Percentiles rank a stretch among this genome's conserved stretches.
These are phyloP conservation scores for Hirundichthys speculiger DNA, from an alignment of 2,113 vertebrate species.

Conservation along the genomic window DNA sequence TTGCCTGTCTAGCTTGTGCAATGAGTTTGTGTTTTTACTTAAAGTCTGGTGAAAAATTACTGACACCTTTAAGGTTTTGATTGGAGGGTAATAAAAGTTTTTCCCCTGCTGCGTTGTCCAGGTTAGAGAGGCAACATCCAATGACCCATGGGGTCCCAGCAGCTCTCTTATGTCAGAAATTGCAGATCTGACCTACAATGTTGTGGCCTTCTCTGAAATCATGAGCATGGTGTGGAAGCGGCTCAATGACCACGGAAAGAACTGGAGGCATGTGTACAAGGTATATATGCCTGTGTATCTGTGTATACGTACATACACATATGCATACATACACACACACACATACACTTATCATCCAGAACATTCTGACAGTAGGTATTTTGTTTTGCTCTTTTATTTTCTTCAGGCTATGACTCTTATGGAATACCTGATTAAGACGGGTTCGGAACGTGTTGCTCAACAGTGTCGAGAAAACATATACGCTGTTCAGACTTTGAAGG, in stretches of 20 bases:
- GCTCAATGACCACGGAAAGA: constrained; percentile 93
- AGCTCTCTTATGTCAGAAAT: constrained; percentile 94
- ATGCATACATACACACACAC: too few relatives aligned
- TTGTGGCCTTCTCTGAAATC: constrained; percentile 92
- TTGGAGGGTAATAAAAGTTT: constrained; percentile 1
- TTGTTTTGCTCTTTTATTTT: not conserved
- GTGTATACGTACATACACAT: too few relatives aligned
- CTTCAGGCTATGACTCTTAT: constrained; percentile 92
- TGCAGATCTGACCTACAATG: constrained; percentile 91
- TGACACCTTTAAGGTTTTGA: not conserved
- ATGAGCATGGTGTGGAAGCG: constrained; percentile 96
- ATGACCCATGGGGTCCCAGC: constrained; percentile 92
- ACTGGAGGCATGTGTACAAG: constrained; percentile 95
- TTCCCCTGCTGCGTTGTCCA: constrained; percentile 36
- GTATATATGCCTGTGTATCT: constrained; percentile 68
- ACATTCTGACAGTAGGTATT: not conserved
- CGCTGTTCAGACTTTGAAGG: constrained; percentile 92
- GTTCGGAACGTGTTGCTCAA: constrained; percentile 92
- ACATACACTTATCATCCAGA: too few relatives aligned
- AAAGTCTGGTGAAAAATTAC: not conserved
- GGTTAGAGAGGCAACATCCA: constrained; percentile 90
- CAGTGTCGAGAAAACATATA: constrained; percentile 96
- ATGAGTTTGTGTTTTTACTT: constrained; percentile 20
- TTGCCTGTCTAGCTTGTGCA: constrained; percentile 12
- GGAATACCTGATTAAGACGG: constrained; percentile 95